These are phyloP conservation scores for Synanthedon formicaeformis DNA, from an alignment of 2,888 invertebrate species.

Conservation along the genomic window DNA sequence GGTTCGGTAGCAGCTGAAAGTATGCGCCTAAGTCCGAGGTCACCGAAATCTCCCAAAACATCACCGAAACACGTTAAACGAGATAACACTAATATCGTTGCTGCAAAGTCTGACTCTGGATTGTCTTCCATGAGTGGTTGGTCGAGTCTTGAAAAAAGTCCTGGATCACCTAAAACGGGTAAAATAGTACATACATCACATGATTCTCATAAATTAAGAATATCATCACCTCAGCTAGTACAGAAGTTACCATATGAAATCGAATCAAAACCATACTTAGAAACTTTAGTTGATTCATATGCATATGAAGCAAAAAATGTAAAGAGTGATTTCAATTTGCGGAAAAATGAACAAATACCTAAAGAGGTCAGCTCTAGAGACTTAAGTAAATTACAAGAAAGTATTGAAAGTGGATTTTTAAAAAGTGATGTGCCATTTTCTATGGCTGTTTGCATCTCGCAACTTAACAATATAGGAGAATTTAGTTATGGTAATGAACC, in stretches of 20 bases:
- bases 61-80: slow-evolving; percentile 78
- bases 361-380: slow-evolving; percentile 43
- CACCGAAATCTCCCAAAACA: slow-evolving; percentile 79
- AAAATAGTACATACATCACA: slow-evolving; percentile 45
- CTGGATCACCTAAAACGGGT: slow-evolving; percentile 79
- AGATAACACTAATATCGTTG: slow-evolving; percentile 72
- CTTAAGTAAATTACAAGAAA: slow-evolving; percentile 38
- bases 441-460: slow-evolving; percentile 30
- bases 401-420: slow-evolving; percentile 34
- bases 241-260: slow-evolving; percentile 51
- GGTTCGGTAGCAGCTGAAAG: slow-evolving; percentile 43
- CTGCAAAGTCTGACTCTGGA: slow-evolving; percentile 88
- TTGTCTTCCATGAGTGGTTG: slow-evolving; percentile 89
- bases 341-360: slow-evolving; percentile 28
- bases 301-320: slow-evolving; percentile 35
- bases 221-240: slow-evolving; percentile 47
- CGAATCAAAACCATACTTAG: slow-evolving; percentile 61
- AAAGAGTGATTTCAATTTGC: slow-evolving; percentile 43
- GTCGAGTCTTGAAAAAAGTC: slow-evolving; percentile 87
- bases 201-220: slow-evolving; percentile 52
- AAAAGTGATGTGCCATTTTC: slow-evolving; percentile 40
- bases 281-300: slow-evolving; percentile 70
- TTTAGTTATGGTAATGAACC: slow-evolving; percentile 65
- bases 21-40: slow-evolving; percentile 75
- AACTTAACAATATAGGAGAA: slow-evolving; percentile 46